phyloP scores from a whole-genome alignment of 1,140 invertebrate species.

The Saccostrea cuccullata region DNA sequence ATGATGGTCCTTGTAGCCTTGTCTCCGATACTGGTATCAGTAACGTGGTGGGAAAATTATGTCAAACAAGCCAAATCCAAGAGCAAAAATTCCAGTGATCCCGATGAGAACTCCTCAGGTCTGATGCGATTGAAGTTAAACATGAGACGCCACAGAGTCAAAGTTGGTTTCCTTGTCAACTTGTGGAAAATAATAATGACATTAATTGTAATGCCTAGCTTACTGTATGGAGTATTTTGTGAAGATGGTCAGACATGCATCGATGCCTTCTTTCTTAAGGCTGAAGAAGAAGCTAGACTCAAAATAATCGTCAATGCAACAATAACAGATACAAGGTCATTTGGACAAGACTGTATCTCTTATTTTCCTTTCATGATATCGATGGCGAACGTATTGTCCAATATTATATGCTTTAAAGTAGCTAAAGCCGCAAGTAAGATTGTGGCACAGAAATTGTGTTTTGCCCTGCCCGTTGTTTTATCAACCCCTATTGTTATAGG shows the following conservation, averaged over 20 bases:
- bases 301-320: slow-evolving; percentile 14
- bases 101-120: slow-evolving; percentile 70
- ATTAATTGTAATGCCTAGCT: slow-evolving; percentile 43
- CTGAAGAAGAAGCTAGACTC: neutral
- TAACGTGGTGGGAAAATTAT: slow-evolving; percentile 75
- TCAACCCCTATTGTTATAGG: slow-evolving; percentile 94
- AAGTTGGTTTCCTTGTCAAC: slow-evolving; percentile 64
- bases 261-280: slow-evolving; percentile 40
- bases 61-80: slow-evolving; percentile 74
- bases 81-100: slow-evolving; percentile 75
- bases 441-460: slow-evolving; percentile 96
- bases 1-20: slow-evolving; percentile 55
- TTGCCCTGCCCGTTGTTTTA: slow-evolving; percentile 95
- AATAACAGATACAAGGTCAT: slow-evolving; percentile 22
- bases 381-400: slow-evolving; percentile 56
- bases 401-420: slow-evolving; percentile 68
- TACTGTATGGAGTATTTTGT: slow-evolving; percentile 55
- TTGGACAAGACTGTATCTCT: neutral
- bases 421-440: slow-evolving; percentile 90
- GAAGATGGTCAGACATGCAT: slow-evolving; percentile 37
- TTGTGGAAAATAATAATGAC: slow-evolving; percentile 72
- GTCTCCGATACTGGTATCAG: slow-evolving; percentile 67
- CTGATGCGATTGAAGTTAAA: slow-evolving; percentile 64
- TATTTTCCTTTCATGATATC: slow-evolving; percentile 60
- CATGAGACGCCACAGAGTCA: slow-evolving; percentile 64